Evolutionary conservation across 2,888 invertebrate genomes (phyloP), one percentile per base, ranked within the genome.

Genomic region (Physocephala rufipes): DNA sequence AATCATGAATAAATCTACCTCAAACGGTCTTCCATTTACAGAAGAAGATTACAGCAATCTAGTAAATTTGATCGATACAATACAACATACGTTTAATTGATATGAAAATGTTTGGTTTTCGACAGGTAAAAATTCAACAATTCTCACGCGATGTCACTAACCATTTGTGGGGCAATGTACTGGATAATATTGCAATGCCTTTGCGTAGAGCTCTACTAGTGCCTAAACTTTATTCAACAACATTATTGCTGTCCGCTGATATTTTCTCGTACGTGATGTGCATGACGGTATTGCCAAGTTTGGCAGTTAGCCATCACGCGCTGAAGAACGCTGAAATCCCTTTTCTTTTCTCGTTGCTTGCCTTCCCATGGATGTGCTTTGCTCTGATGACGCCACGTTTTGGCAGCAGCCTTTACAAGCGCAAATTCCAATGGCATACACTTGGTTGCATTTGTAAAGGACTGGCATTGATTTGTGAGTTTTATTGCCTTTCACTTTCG

Each of bases 341-440:
- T 12, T 86, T 86, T 71, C 77, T 86, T 16, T 86, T 84, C 74
- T 86, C 85, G 0, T 74, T 86, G 67, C 75, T 86, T n/a, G 85
- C 86, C n/a, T 86, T 86, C 71, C 85, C 85, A 1, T 86, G 85
- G 85, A 86, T 86, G 85, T 86, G 85, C 76, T 86, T 86, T 73
- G 83, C 85, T 1, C 75, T 86, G 76, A 86, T 86, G 86, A 86
- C 86, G 26, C 85, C 86, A 1, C 82, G 86, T 12, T 86, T 86
- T 71, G 85, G 85, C 0, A 80, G 63, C 45, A 83, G 82, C 9
- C 79, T 86, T 4, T 81, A 81, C 68, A 85, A 84, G 66, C 79
- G 80, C 15, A 85, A 85, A 73, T 78, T 82, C 26, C 80, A 84
- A 51, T 86, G 85, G 85, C 84, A 85, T 74, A 83, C 82, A 0